These are phyloP conservation scores for Nibea albiflora DNA, from an alignment of 2,113 vertebrate species.

Conservation along the genomic window DNA sequence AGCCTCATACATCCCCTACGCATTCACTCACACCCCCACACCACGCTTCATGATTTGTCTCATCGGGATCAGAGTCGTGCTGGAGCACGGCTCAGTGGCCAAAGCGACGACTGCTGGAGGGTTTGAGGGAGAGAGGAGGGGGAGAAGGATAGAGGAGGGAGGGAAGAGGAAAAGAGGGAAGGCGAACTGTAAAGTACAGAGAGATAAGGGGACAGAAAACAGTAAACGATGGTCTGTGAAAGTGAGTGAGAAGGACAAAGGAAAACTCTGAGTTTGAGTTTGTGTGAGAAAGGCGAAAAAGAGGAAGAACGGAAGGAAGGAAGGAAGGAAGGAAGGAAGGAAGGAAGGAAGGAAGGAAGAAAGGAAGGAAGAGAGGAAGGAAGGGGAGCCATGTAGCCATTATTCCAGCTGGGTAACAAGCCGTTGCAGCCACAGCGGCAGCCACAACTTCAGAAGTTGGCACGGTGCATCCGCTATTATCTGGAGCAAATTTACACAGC, in stretches of 20 bases:
- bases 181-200: constrained; percentile 36
- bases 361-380: constrained; percentile 25
- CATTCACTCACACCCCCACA: constrained; percentile 5
- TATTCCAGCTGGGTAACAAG: constrained; percentile 80
- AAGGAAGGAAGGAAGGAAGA: constrained; percentile 8
- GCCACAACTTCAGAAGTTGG: constrained; percentile 77
- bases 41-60: constrained; percentile 43
- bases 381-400: constrained; percentile 59
- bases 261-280: background rate
- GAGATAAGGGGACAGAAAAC: constrained; percentile 43
- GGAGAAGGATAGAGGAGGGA: background rate
- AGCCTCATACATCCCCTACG: background rate
- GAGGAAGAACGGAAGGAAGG: background rate
- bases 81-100: constrained; percentile 34
- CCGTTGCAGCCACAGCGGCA: constrained; percentile 68
- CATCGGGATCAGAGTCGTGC: constrained; percentile 36
- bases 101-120: constrained; percentile 18
- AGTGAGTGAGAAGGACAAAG: constrained; percentile 20
- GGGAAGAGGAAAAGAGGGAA: background rate
- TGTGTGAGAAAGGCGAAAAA: constrained; percentile 19
- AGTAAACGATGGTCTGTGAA: constrained; percentile 43
- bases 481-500: constrained; percentile 74
- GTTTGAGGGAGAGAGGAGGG: background rate
- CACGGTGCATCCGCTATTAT: constrained; percentile 72
- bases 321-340: constrained; percentile 1